Base-by-base conservation (phyloP, 2,797 vertebrate genomes). In the Enteromius afrohamiltoni region DNA sequence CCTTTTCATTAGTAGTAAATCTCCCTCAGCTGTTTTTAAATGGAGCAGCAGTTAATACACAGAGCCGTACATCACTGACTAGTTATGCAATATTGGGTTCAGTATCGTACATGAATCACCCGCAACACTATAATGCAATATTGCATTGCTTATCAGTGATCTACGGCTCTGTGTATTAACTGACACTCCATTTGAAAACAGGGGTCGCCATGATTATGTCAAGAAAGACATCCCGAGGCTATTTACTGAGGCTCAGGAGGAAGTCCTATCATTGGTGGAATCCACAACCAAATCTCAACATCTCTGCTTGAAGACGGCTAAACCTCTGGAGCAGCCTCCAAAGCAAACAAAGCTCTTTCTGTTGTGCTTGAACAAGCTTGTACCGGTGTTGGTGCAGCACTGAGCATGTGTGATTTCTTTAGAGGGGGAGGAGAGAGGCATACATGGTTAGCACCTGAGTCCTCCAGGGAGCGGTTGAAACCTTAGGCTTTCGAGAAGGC, bases 381-480 rank as follows among this genome's bases (percentile, higher is more conserved):
- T 34, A 74, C 47, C 47, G 14, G 71, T 74, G 11, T 34, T 34
- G 17, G 47, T 74, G 10, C 5, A 74, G 49, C 11, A 55, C 49
- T 37, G 31, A 75, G 71, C 71, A 75, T 75, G 49, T 75, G 49
- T 0, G 3, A 55, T 55, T 55, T n/a, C 6, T 55, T 14, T 6
- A 55, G 73, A 75, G 51, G 31, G 49, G 49, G 53, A 55, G 71
- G 31, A 16, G 71, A 74, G 31, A 55, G 16, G 14, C 62, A 31
- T 16, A 31, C 6, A 65, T 19, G 29, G 29, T 19, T 65, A 65
- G 26, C 60, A 64, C 60, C 60, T 64, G 26, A 17, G 26, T 65
- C 62, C 62, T 19, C 62, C 17, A 65, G 62, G 62, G 62, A 65
- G 3, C 0, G 1, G 29, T 34, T 34, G 62, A 31, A 65, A 65